Conservation (phyloP, 2,113 vertebrate species). For the Microtus oregoni region DNA sequence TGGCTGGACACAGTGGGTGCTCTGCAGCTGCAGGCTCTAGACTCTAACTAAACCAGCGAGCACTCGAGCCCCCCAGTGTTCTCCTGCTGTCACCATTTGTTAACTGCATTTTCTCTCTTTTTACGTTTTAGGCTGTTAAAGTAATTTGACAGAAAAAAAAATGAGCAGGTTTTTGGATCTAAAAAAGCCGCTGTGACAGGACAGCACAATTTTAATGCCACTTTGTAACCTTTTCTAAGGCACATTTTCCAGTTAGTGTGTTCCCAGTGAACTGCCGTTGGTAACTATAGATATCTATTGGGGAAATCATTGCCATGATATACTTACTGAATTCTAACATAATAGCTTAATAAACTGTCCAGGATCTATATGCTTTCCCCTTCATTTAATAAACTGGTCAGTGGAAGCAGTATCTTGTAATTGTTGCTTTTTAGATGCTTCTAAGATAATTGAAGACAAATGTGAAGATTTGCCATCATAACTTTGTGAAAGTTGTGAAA, state of each 20-base stretch:
- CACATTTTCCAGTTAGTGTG: conserved; percentile 84
- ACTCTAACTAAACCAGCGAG: conserved; percentile 97
- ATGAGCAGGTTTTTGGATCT: conserved; percentile 90
- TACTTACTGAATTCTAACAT: conserved; percentile 79
- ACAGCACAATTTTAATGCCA: conserved; percentile 87
- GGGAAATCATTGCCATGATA: conserved; percentile 74
- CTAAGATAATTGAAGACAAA: conserved; percentile 62
- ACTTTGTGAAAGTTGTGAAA: conserved; percentile 76
- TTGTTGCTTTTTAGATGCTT: conserved; percentile 64
- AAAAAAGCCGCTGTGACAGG: conserved; percentile 88
- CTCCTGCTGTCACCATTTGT: conserved; percentile 95
- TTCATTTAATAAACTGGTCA: conserved; percentile 80
- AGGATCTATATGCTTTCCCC: conserved; percentile 73
- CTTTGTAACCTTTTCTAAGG: conserved; percentile 87
- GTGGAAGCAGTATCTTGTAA: conserved; percentile 73
- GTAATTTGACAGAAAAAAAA: conserved; percentile 89
- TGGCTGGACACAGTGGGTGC: conserved; percentile 97
- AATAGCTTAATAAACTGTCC: conserved; percentile 65
- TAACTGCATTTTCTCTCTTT: conserved; percentile 92
- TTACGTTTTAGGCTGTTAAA: conserved; percentile 93
- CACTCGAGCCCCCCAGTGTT: conserved; percentile 94
- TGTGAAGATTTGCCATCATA: conserved; percentile 70
- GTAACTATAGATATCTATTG: conserved; percentile 77
- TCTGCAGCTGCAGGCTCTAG: conserved; percentile 99
- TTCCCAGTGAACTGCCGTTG: conserved; percentile 87